Conservation (phyloP, 1,140 invertebrate species). For the Gonatopus flavifemur region DNA sequence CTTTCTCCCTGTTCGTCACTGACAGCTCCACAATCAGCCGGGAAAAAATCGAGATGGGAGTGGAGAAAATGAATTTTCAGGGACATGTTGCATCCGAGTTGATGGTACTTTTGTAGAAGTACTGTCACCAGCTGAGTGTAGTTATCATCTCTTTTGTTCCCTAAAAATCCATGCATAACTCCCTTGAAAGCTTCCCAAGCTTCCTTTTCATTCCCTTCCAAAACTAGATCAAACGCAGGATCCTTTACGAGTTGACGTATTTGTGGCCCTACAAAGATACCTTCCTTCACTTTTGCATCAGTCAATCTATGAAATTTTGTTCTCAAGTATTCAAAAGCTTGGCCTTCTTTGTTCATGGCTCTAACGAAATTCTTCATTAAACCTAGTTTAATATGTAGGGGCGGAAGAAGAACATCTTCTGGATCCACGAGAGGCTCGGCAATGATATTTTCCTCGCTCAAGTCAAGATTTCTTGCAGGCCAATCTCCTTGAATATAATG, state of each 20-base stretch:
- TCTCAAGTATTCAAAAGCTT: background rate
- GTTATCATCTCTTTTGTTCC: background rate
- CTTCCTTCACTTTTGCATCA: background rate
- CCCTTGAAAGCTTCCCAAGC: background rate
- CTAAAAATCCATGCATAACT: background rate
- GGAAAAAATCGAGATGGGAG: constrained; percentile 7
- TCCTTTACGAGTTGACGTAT: background rate
- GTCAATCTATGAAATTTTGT: background rate
- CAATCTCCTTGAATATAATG: background rate
- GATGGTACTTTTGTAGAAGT: constrained; percentile 7
- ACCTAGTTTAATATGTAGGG: background rate
- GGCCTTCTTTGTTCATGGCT: background rate
- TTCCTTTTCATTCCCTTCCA: background rate
- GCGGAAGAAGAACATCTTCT: background rate
- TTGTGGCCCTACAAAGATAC: constrained; percentile 8
- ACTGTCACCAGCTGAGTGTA: background rate
- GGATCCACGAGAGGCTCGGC: background rate
- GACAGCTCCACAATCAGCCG: constrained; percentile 22
- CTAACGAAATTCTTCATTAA: background rate
- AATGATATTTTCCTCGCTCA: background rate
- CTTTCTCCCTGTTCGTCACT: constrained; percentile 33
- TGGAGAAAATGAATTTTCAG: constrained; percentile 7
- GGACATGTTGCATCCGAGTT: constrained; percentile 32
- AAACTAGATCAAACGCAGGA: background rate
- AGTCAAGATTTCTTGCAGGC: background rate